Base-by-base conservation (phyloP, 2,888 invertebrate genomes). In the Oxycera nigricornis region DNA sequence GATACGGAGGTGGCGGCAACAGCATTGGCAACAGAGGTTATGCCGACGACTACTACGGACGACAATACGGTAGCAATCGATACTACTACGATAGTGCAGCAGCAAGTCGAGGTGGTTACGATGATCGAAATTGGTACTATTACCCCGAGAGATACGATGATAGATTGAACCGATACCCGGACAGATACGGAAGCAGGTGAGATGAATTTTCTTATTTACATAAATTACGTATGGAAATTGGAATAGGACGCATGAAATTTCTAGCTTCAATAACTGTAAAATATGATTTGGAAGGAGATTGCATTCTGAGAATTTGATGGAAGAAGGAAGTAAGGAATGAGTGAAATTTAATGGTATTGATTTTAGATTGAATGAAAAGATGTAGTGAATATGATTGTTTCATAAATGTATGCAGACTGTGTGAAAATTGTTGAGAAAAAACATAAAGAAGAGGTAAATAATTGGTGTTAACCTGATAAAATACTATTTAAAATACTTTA, bases 121-220 rank as follows among this genome's bases (percentile, higher is more conserved):
- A 79, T 31, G 78, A 79, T 73, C 57, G 78, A 11, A 78, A 77
- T 74, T 79, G 79, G 79, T 79, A 79, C 73, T 77, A 77, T 68
- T 78, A 78, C 73, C 76, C 78, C n/a, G 79, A 79, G 26, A 62
- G 74, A 73, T 74, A 77, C 74, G 77, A 78, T 28, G 72, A 73
- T 61, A 61, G 75, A 57, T 39, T 20, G 41, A 76, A 74, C 24
- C 52, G 77, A 35, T 75, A 78, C 65, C 74, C 35, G 50, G 76
- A 76, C 28, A 70, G 74, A 52, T 74, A 76, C 67, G 52, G 72
- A n/a, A 67, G 62, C 73, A 76, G 74, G 76, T 75, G 9, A 74
- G 57, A 28, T 52, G 28, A 17, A 24, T 73, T 75, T 72, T 62
- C 22, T 62, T 62, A 62, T 62, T 62, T 14, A 30, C 24, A 55